A percentile compares a stretch with the other conserved stretches of the same genome.
These are phyloP conservation scores for Gymnobelideus leadbeateri DNA, from an alignment of 2,113 vertebrate species.

Conservation along the genomic window DNA sequence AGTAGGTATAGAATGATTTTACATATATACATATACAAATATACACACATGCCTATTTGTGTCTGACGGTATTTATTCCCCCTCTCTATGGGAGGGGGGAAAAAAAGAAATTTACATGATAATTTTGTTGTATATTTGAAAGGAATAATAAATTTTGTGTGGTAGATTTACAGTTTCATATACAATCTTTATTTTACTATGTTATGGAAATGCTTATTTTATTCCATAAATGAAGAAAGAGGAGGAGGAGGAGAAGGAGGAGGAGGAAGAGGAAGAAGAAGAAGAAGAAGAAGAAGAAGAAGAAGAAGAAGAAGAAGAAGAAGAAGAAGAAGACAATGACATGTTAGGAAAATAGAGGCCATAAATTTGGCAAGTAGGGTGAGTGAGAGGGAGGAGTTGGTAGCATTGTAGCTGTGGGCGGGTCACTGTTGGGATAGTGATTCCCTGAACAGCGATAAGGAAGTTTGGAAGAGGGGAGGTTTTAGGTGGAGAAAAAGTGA, in stretches of 20 bases:
- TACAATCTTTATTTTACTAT: background rate
- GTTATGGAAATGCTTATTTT: background rate
- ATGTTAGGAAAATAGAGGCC: background rate
- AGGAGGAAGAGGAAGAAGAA: too few relatives aligned
- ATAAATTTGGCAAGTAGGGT: background rate
- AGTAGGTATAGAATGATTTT: background rate
- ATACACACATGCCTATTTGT: too few relatives aligned
- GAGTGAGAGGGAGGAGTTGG: background rate
- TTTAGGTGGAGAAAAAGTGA: background rate
- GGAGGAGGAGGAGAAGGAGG: too few relatives aligned
- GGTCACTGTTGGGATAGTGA: background rate
- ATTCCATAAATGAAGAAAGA: background rate
- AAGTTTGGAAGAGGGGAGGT: background rate
- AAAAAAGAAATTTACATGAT: background rate
- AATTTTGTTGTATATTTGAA: background rate
- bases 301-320: too few relatives aligned
- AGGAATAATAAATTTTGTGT: background rate
- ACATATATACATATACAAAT: too few relatives aligned
- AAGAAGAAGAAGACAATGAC: background rate
- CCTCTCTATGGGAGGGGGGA: too few relatives aligned
- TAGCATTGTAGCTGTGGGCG: background rate
- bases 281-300: too few relatives aligned
- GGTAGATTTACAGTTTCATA: background rate
- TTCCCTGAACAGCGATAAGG: background rate
- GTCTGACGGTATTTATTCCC: too few relatives aligned